Evolutionary conservation across 1,140 invertebrate genomes (phyloP), one percentile per base, ranked within the genome.

Genomic region (Drosophila ercepeae): DNA sequence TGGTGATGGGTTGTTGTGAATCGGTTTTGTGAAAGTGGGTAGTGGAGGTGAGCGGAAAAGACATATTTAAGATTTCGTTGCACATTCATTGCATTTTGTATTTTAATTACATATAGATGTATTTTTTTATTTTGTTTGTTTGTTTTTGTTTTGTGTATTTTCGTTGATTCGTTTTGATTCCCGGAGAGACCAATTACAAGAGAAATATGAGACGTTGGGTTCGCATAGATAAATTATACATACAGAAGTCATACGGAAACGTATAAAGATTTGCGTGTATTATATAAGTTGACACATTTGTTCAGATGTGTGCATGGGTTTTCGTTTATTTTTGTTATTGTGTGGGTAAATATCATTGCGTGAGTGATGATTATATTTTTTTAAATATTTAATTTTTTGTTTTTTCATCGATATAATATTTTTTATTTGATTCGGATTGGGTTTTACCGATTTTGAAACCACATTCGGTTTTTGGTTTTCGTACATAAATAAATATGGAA

Each of bases 401-500:
- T 78, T 90, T 76, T 89, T 90, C 81, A 86, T 86, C 81, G 78
- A 58, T 68, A 72, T 82, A 21, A 21, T 21, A 58, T 69, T 76
- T 73, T 77, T 72, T 65, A 32, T 73, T 86, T 77, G 82, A 75
- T 88, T 88, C 73, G 82, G 81, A 86, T 86, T 81, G 73, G 68
- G 68, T 81, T 83, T 84, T 69, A 67, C 83, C 78, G 76, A 74
- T 83, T 90, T 89, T 88, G 64, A 78, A 77, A 90, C 89, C 89
- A 90, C 89, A 89, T 91, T 82, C 88, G 81, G 81, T 86, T 83
- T 86, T 90, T 86, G 83, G 79, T 90, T 83, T 90, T 89, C 86
- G 83, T 90, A 89, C 74, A 88, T 72, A 89, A 91, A 91, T 89
- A 90, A 91, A 78, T 90, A 89, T 90, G 89, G 89, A 91, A 91